A percentile compares a stretch with the other conserved stretches of the same genome.
phyloP scores from a whole-genome alignment of 2,113 vertebrate genomes.

The Anhinga anhinga region DNA sequence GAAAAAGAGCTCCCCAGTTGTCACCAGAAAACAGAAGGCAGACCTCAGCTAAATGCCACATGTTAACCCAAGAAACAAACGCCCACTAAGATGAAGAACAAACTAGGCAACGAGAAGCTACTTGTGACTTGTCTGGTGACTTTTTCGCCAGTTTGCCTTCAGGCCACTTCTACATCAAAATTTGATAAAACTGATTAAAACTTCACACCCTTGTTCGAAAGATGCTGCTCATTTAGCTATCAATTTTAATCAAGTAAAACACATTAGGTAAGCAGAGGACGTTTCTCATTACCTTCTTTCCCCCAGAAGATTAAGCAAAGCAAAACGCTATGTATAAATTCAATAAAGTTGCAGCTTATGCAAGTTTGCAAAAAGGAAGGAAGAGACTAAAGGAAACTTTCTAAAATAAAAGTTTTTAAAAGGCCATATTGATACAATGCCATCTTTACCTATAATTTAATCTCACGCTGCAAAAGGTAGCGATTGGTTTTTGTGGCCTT shows the following conservation, averaged over 20 bases:
- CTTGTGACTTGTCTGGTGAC: neutral
- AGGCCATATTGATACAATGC: neutral
- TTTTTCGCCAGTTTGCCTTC: neutral
- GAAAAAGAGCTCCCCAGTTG: neutral
- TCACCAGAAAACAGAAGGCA: neutral
- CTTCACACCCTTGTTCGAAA: neutral
- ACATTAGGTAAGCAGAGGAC: neutral
- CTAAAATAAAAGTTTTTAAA: neutral
- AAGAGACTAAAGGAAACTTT: neutral
- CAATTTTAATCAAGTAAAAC: neutral
- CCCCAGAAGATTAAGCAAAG: neutral
- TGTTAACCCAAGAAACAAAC: neutral
- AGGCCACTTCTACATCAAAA: neutral
- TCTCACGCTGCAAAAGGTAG: neutral
- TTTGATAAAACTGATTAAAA: neutral
- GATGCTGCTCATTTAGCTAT: neutral
- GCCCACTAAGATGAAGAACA: neutral
- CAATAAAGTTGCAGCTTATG: neutral
- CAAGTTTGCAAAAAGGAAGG: neutral
- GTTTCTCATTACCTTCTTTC: neutral
- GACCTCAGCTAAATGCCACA: neutral
- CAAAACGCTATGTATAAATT: fast-evolving
- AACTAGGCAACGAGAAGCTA: neutral
- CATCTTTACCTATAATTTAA: neutral
- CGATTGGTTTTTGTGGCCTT: neutral